Percentiles rank a stretch among this genome's conserved stretches.
Conservation (phyloP, 2,113 vertebrate genomes). For the Chrysochloris asiatica region DNA sequence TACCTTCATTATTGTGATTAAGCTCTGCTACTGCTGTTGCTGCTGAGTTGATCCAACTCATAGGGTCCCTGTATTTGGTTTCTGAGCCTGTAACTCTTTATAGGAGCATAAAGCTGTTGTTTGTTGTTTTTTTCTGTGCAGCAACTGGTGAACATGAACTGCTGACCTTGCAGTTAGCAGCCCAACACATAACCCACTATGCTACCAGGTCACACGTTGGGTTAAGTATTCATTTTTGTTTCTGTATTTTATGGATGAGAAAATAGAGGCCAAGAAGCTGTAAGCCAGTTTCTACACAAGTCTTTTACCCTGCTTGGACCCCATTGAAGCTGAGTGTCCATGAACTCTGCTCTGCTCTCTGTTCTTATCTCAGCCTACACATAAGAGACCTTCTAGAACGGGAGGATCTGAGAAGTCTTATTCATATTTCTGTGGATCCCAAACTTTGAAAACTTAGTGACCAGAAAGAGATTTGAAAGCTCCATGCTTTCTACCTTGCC, state of each 20-base stretch:
- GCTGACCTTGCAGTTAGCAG: too few relatives aligned
- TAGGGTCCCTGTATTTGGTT: too few relatives aligned
- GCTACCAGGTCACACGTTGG: too few relatives aligned
- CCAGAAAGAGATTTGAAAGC: not conserved
- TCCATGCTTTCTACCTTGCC: not conserved
- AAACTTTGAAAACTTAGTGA: not conserved
- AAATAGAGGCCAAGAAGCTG: not conserved
- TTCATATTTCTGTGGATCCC: not conserved
- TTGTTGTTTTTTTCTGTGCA: too few relatives aligned
- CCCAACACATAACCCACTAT: too few relatives aligned
- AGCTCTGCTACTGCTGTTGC: too few relatives aligned
- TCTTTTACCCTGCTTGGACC: not conserved
- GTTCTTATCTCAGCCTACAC: not conserved
- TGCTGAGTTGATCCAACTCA: too few relatives aligned
- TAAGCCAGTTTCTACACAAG: constrained; percentile 1
- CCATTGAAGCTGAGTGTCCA: not conserved
- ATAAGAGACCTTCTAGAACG: not conserved
- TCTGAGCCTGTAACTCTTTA: too few relatives aligned
- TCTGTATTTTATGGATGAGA: not conserved
- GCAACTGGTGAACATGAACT: too few relatives aligned
- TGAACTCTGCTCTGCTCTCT: not conserved
- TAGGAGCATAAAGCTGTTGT: too few relatives aligned
- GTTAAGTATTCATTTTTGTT: too few relatives aligned
- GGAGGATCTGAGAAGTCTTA: not conserved
- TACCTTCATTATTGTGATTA: constrained; percentile 2